Percentiles rank a stretch among this genome's conserved stretches.
phyloP scores from a whole-genome alignment of 2,888 invertebrate species.

The Trissolcus japonicus region DNA sequence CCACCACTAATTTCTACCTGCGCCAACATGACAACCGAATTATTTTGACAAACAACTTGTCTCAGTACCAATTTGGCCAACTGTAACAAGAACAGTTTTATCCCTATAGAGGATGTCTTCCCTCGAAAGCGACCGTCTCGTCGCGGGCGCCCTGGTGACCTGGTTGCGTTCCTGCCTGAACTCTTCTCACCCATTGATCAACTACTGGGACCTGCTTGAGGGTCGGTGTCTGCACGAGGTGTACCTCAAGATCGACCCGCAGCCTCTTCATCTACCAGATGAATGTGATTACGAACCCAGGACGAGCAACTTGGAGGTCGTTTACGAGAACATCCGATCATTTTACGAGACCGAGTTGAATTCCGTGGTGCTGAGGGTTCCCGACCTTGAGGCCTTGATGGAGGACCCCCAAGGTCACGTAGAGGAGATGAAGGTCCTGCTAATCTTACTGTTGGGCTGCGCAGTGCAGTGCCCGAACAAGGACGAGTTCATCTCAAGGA shows the following conservation, averaged over 20 bases:
- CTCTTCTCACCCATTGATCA: constrained; percentile 82
- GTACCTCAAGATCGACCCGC: constrained; percentile 66
- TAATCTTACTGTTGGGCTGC: constrained; percentile 91
- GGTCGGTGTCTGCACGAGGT: constrained; percentile 33
- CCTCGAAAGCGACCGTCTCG: constrained; percentile 20
- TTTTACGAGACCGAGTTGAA: constrained; percentile 82
- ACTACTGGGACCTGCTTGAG: constrained; percentile 65
- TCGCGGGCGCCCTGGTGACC: constrained; percentile 26
- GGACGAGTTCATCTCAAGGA: constrained; percentile 90
- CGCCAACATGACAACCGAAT: too few species aligned
- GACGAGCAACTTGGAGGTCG: constrained; percentile 89
- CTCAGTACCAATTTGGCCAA: too few species aligned
- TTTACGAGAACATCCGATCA: constrained; percentile 86
- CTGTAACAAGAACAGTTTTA: too few species aligned
- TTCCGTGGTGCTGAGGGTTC: constrained; percentile 87
- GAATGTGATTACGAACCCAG: constrained; percentile 77
- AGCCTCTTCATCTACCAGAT: constrained; percentile 70
- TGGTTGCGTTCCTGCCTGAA: constrained; percentile 79
- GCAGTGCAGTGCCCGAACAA: constrained; percentile 96
- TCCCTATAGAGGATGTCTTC: constrained; percentile 2
- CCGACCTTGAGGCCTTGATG: constrained; percentile 81
- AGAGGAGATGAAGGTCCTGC: constrained; percentile 86
- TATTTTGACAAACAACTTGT: too few species aligned
- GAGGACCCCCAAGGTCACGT: constrained; percentile 81
- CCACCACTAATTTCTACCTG: background rate